phyloP scores from a whole-genome alignment of 2,113 vertebrate species.

The Dinomys branickii region DNA sequence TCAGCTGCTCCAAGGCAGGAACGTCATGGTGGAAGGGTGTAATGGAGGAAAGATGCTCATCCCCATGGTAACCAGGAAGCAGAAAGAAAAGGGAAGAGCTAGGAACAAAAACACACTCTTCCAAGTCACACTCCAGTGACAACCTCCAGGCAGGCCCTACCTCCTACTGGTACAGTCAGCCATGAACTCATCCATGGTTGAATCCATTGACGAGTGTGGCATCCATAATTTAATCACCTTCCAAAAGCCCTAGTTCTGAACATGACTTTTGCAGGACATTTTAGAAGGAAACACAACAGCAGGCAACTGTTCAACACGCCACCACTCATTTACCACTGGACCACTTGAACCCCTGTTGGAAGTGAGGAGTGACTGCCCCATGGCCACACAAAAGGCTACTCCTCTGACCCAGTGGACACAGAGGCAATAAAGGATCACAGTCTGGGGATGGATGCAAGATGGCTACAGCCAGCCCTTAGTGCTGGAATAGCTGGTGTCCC shows the following conservation, averaged over 20 bases:
- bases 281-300: background rate
- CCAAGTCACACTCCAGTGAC: background rate
- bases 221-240: background rate
- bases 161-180: background rate
- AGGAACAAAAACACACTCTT: background rate
- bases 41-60: background rate
- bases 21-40: background rate
- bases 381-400: background rate
- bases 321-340: background rate
- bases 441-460: no score
- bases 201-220: background rate
- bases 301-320: background rate
- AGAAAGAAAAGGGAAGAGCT: background rate
- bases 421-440: background rate
- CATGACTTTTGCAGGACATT: background rate
- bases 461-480: background rate
- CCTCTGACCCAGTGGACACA: background rate
- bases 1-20: background rate
- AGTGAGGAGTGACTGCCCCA: background rate
- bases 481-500: background rate
- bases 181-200: background rate
- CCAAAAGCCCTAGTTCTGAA: background rate
- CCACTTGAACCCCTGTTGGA: background rate
- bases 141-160: background rate
- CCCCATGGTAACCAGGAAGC: background rate